phyloP scores from a whole-genome alignment of 2,797 vertebrate species.

The Falco concolor region DNA sequence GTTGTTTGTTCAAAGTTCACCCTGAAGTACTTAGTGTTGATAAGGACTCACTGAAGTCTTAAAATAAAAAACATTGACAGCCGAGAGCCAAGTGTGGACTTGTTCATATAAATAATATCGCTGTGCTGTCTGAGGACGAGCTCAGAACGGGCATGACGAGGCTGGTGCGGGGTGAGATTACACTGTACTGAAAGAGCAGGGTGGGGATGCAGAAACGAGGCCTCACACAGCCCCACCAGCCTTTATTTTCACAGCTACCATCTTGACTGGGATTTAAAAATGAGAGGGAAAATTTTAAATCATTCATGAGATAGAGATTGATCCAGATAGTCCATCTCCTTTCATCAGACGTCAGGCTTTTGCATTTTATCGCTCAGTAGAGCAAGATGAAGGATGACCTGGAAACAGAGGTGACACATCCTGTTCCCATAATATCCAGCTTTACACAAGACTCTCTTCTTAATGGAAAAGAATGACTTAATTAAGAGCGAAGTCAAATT shows the following conservation, averaged over 20 bases:
- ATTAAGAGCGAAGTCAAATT: slow-evolving; percentile 32
- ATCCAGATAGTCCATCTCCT: background rate
- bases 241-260: background rate
- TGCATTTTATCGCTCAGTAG: background rate
- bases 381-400: background rate
- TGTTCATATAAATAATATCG: slow-evolving; percentile 17
- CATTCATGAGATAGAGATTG: background rate
- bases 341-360: background rate
- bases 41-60: slow-evolving; percentile 6
- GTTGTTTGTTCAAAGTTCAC: background rate
- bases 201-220: background rate
- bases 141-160: slow-evolving; percentile 20
- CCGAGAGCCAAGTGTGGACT: slow-evolving; percentile 32
- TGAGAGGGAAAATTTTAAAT: background rate
- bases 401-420: background rate
- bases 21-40: background rate
- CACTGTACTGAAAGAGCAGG: slow-evolving; percentile 16
- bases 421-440: background rate
- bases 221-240: background rate
- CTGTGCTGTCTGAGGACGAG: background rate
- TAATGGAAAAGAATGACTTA: slow-evolving; percentile 53
- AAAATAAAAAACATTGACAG: slow-evolving; percentile 16
- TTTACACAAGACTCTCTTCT: slow-evolving; percentile 8
- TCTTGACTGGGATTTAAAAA: background rate
- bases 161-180: background rate